phyloP scores from a whole-genome alignment of 1,140 invertebrate species.

The Vanessa tameamea region DNA sequence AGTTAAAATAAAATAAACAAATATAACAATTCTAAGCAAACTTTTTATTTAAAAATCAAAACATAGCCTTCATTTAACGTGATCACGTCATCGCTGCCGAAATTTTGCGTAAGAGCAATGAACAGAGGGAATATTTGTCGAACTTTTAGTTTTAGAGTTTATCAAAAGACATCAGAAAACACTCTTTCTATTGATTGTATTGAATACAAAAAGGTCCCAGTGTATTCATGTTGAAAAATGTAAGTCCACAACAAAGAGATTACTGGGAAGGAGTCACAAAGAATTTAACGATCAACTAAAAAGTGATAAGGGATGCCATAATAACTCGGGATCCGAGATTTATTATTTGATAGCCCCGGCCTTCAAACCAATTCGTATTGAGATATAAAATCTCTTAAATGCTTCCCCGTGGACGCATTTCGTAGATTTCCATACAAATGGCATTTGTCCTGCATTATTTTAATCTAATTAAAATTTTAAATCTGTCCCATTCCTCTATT shows the following conservation, averaged over 20 bases:
- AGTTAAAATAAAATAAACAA: too few species aligned
- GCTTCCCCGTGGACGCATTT: conserved; percentile 29
- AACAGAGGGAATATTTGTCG: too few species aligned
- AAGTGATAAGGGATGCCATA: conserved; percentile 5
- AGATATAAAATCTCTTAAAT: conserved; percentile 15
- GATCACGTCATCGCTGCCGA: too few species aligned
- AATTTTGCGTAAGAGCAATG: too few species aligned
- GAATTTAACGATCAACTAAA: conserved; percentile 5
- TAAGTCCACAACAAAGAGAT: not conserved
- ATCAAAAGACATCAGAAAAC: too few species aligned
- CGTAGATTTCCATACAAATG: conserved; percentile 24
- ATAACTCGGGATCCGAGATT: not conserved
- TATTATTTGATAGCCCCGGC: conserved; percentile 1
- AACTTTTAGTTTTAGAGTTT: too few species aligned
- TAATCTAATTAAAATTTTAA: not conserved
- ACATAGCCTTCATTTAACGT: too few species aligned
- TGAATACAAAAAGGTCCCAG: too few species aligned
- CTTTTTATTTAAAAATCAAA: too few species aligned
- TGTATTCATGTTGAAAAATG: not conserved
- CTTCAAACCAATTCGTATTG: conserved; percentile 5
- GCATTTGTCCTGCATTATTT: conserved; percentile 24
- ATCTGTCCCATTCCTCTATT: not conserved
- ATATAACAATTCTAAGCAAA: too few species aligned
- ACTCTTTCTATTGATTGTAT: too few species aligned
- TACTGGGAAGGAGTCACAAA: not conserved